Evolutionary conservation across 1,140 invertebrate species (phyloP).

Genomic region (Ceratina japonica): DNA sequence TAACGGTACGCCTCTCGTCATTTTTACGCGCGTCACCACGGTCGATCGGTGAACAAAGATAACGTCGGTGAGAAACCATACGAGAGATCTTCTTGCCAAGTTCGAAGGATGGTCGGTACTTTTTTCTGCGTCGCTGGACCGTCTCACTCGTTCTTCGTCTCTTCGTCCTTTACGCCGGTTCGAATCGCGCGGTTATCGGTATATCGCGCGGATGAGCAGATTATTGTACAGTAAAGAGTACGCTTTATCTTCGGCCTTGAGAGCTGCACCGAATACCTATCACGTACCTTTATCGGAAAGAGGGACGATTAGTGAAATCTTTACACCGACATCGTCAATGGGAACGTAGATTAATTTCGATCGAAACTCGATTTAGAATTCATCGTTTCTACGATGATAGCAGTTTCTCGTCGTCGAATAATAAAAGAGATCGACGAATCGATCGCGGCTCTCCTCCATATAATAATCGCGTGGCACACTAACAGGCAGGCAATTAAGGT

Average conservation of each 20-base stretch:
- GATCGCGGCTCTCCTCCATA: constrained; percentile 11
- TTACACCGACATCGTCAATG: background rate
- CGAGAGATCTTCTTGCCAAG: background rate
- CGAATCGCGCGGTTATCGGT: background rate
- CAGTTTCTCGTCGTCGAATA: background rate
- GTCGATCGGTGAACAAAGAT: background rate
- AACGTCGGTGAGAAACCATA: background rate
- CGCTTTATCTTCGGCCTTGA: background rate
- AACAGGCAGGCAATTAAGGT: constrained; percentile 34
- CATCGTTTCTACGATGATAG: no score
- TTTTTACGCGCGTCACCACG: background rate
- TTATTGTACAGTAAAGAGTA: background rate
- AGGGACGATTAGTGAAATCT: background rate
- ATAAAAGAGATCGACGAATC: constrained; percentile 18
- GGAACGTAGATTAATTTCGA: no score
- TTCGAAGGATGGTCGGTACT: background rate
- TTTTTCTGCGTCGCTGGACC: background rate
- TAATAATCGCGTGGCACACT: constrained; percentile 13
- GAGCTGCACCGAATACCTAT: background rate
- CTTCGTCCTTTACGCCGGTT: background rate
- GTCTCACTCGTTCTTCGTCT: background rate
- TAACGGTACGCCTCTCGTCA: background rate
- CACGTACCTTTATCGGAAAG: background rate
- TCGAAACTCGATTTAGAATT: no score
- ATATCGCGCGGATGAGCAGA: background rate